Base-by-base conservation (phyloP, 2,888 invertebrate species). In the Hydraecia micacea region DNA sequence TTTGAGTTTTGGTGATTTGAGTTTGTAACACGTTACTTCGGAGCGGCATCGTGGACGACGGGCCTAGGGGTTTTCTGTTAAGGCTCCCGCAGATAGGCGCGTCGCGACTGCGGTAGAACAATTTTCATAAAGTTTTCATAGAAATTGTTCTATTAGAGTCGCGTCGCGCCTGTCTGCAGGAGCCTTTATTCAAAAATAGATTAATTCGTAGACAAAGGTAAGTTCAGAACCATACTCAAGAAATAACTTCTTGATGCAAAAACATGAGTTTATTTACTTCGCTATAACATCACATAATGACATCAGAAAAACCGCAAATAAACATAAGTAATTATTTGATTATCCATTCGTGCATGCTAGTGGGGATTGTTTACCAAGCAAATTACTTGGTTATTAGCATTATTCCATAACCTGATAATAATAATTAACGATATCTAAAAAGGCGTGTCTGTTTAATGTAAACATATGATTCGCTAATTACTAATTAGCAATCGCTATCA, bases 381-480 rank as follows among this genome's bases (percentile, higher is more conserved):
- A 9, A 25, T 52, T 52, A 39, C 28, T 52, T 32, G 8, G 9
- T 42, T n/a, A n/a, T 13, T 42, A 49, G 25, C 52, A 76, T n/a
- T 63, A 52, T 28, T 39, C 1, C 0, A 8, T 49, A 49, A 32
- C 25, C 3, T 11, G 39, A 32, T 21, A 52, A 66, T 9, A n/a
- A 15, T 62, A 72, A 52, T 67, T 68, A 69, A 49, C 15, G 4
- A 46, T 39, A 6, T 39, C 11, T 58, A 66, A 70, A 74, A 69
- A 69, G 81, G 70, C 46, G 81, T 80, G 80, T 71, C 70, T 74
- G 55, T 80, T 67, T 70, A 66, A 28, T 74, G 39, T 70, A 71
- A 80, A 80, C 81, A 80, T 74, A 28, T 1, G 8, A 60, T 66
- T 65, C 15, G 60, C 21, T 66, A 70, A 83, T 58, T 72, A 52